Evolutionary conservation across 2,113 vertebrate species (phyloP), one percentile per base, ranked within the genome.

Genomic region (Ivindomyrus marchei): DNA sequence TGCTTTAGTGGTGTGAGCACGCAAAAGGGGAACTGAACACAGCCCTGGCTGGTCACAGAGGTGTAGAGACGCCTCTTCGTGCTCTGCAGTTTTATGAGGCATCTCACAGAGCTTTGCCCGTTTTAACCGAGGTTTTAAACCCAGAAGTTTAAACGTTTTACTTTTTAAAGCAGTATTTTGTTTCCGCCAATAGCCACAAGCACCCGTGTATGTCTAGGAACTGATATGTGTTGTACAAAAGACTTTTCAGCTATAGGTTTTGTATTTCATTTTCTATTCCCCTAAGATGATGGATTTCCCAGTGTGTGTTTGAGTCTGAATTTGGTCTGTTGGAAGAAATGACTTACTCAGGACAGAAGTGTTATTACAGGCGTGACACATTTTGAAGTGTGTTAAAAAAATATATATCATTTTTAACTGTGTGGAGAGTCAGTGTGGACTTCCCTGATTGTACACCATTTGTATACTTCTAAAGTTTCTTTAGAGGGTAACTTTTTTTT

Each of bases 41-140:
- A 17, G 50, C 24, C 15, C 17, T 13, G 3, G 10, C 31, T 13
- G 31, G 10, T 56, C 49, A 45, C 8, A 42, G 39, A 62, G 39
- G 39, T 10, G 13, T 52, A 15, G 13, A 58, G 15, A 66, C 24
- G 2, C n/a, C 27, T 17, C 10, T 6, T 15, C 49, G 5, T 89
- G 46, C 70, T 42, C n/a, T 52, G 24, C 17, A 53, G 52, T 89
- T 85, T 89, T 46, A 85, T 58, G 84, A 52, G 83, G n/a, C 52
- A 21, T 53, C 52, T 58, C 24, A 4, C 39, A 24, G 52, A 62
- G 52, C 50, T 45, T 19, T 84, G 21, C 47, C 52, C 50, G 3
- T 89, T 89, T 83, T 89, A 85, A 89, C 24, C 50, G 24, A 62
- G 50, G 42, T 89, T 89, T 89, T 85, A 89, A 85, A 89, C 46